phyloP scores from a whole-genome alignment of 2,797 vertebrate genomes.

The Sardinella longiceps region DNA sequence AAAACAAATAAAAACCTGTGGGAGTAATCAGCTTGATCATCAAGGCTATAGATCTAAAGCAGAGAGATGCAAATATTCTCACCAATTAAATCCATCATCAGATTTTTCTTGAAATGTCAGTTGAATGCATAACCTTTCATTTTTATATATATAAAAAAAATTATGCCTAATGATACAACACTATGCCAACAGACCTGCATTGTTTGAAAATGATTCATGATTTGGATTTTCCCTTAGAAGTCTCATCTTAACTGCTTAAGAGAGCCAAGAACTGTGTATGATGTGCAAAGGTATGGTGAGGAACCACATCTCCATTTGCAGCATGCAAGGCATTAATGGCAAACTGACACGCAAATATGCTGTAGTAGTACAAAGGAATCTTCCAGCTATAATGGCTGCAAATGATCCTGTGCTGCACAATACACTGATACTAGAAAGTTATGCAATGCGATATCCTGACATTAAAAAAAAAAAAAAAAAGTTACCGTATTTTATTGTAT shows the following conservation, averaged over 20 bases:
- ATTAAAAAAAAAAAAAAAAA: too few species aligned
- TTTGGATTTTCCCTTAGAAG: neutral
- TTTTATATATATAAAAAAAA: neutral
- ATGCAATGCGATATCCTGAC: too few species aligned
- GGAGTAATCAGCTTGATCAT: constrained; percentile 15
- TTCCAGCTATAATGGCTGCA: neutral
- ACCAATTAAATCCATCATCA: neutral
- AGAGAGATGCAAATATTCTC: neutral
- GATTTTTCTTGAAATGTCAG: neutral
- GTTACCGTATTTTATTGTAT: too few species aligned
- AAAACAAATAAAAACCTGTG: neutral
- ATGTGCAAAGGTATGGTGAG: constrained; percentile 4
- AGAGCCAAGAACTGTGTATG: neutral
- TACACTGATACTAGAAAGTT: too few species aligned
- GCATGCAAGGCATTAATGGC: constrained; percentile 16
- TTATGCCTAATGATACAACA: neutral
- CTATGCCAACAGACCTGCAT: neutral
- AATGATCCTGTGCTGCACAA: neutral
- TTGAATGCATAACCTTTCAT: neutral
- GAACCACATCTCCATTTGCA: neutral
- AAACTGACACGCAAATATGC: neutral
- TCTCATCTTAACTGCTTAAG: neutral
- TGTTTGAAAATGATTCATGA: neutral
- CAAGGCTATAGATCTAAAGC: constrained; percentile 11
- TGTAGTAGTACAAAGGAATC: neutral